phyloP scores from a whole-genome alignment of 2,888 invertebrate genomes.

The Platycnemis pennipes region DNA sequence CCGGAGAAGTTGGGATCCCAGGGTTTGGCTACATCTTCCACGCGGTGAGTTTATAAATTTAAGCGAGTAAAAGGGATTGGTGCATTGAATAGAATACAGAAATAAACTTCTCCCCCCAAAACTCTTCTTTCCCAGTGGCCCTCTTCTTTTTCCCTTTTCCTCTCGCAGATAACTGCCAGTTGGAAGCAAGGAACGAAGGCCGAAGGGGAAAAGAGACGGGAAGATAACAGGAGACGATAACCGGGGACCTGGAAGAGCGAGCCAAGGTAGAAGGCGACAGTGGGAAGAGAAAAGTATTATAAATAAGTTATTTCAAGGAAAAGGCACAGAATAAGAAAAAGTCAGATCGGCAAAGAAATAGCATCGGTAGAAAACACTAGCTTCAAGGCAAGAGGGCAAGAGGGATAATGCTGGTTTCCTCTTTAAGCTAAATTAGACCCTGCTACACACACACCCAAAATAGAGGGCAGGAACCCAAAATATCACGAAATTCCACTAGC shows the following conservation, averaged over 20 bases:
- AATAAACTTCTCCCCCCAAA: constrained; percentile 18
- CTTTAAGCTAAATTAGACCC: not conserved
- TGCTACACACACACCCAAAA: not conserved
- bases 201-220: not conserved
- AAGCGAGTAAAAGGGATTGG: constrained; percentile 52
- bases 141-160: not conserved
- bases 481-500: too few species aligned
- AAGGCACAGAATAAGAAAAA: not conserved
- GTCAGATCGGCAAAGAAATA: not conserved
- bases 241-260: not conserved
- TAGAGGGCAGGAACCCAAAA: too few species aligned
- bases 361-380: not conserved
- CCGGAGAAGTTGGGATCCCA: not conserved
- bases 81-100: constrained; percentile 46
- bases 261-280: not conserved
- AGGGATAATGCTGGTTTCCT: not conserved
- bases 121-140: not conserved
- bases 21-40: constrained; percentile 50
- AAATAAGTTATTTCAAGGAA: not conserved
- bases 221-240: not conserved
- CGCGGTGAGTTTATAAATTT: constrained; percentile 53
- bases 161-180: not conserved
- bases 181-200: not conserved
- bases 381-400: not conserved
- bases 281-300: not conserved